A percentile compares a stretch with the other conserved stretches of the same genome.
phyloP scores from a whole-genome alignment of 2,113 vertebrate species.

The Calyptommatus sinebrachiatus region DNA sequence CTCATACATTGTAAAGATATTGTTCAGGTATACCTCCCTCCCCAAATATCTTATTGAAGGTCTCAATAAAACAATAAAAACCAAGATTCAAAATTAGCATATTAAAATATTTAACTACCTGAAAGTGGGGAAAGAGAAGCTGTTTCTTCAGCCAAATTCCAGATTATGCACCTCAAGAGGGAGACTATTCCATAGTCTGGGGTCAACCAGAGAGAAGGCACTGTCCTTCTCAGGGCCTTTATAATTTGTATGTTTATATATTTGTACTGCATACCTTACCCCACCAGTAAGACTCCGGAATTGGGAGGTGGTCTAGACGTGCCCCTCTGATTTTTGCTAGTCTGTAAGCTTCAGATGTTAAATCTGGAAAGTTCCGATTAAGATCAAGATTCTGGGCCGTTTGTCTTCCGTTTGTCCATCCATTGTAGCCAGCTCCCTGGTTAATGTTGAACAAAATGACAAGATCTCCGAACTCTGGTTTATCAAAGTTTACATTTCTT shows the following conservation, averaged over 20 bases:
- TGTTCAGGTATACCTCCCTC: not conserved
- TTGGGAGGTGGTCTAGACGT: constrained; percentile 85
- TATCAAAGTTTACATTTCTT: not conserved
- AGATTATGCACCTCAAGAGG: no score
- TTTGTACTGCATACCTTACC: constrained; percentile 82
- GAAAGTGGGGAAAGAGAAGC: no score
- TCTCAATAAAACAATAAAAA: no score
- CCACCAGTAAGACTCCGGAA: constrained; percentile 92
- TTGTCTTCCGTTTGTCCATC: constrained; percentile 87
- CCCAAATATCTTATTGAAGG: no score
- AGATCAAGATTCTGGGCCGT: constrained; percentile 93
- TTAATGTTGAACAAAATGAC: not conserved
- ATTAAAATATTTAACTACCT: no score
- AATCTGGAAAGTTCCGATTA: constrained; percentile 96
- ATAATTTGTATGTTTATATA: not conserved
- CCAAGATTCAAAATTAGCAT: no score
- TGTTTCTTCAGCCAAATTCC: no score
- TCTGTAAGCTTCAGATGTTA: constrained; percentile 86
- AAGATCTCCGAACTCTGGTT: not conserved
- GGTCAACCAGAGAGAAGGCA: no score
- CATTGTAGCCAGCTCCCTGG: constrained; percentile 88
- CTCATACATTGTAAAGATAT: not conserved
- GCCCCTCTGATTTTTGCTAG: constrained; percentile 75
- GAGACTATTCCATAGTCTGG: no score
- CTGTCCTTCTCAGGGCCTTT: no score